Percentiles rank a stretch among this genome's conserved stretches.
Evolutionary conservation across 2,797 vertebrate genomes (phyloP).

Genomic region (Gobio occitaniae): DNA sequence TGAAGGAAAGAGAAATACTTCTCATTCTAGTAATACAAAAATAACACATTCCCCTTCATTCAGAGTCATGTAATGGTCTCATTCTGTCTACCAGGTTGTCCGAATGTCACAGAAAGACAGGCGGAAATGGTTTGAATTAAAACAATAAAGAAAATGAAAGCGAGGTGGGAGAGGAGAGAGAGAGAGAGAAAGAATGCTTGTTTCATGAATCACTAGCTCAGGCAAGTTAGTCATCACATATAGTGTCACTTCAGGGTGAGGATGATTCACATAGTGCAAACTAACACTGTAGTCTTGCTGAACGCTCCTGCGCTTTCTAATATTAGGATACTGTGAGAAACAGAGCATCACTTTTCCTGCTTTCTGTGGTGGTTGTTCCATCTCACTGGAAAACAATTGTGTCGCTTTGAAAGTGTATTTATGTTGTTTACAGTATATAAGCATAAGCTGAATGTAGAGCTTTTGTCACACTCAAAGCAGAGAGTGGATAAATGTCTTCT

Average conservation of each 20-base stretch:
- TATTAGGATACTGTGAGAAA: constrained; percentile 36
- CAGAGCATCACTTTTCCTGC: constrained; percentile 1
- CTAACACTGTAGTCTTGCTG: constrained; percentile 43
- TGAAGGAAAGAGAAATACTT: background rate
- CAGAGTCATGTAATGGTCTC: constrained; percentile 7
- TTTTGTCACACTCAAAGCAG: background rate
- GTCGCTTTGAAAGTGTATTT: constrained; percentile 11
- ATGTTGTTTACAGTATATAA: background rate
- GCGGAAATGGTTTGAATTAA: constrained; percentile 33
- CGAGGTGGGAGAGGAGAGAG: constrained; percentile 42
- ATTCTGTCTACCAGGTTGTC: constrained; percentile 31
- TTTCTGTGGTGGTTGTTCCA: background rate
- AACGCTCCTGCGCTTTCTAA: constrained; percentile 23
- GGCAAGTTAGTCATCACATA: constrained; percentile 61
- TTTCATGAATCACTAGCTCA: constrained; percentile 61
- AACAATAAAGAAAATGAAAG: constrained; percentile 53
- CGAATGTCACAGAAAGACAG: constrained; percentile 21
- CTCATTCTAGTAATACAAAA: background rate
- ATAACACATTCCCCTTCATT: background rate
- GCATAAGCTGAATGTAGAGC: background rate
- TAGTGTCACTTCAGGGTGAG: constrained; percentile 60
- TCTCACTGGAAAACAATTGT: background rate
- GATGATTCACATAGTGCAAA: constrained; percentile 60
- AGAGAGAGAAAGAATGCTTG: background rate
- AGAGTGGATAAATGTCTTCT: background rate